Conservation (phyloP, 2,113 vertebrate genomes). For the Carassius gibelio region DNA sequence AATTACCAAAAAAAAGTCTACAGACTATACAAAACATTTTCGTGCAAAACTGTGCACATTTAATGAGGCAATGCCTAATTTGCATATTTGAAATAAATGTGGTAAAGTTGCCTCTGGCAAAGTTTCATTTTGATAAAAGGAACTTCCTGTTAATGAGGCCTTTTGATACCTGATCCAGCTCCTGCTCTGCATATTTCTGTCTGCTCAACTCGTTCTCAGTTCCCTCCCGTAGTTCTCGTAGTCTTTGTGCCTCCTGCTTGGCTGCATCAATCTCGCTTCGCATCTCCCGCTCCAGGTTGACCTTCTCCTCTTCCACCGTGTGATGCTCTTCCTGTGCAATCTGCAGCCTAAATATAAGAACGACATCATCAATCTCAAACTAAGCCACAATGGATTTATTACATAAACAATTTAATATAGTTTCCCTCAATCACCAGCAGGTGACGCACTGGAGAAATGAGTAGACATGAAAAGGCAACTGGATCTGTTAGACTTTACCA, state of each 20-base stretch:
- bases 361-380: not conserved
- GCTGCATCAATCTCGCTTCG: conserved; percentile 86
- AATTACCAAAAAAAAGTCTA: too few species aligned
- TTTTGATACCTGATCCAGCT: conserved; percentile 87
- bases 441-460: not conserved
- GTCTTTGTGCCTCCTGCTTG: conserved; percentile 88
- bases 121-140: not conserved
- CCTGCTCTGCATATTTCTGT: conserved; percentile 92
- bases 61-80: not conserved
- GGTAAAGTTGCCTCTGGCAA: not conserved
- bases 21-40: not conserved
- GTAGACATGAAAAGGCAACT: not conserved
- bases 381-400: not conserved
- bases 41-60: not conserved
- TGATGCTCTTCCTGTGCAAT: conserved; percentile 92
- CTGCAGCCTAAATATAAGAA: conserved; percentile 79
- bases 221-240: conserved; percentile 85
- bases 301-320: conserved; percentile 90
- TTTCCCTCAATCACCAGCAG: conserved; percentile 29
- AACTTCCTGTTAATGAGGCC: not conserved
- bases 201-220: conserved; percentile 87
- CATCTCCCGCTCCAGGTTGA: conserved; percentile 89
- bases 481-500: not conserved
- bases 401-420: not conserved
- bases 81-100: not conserved